A percentile compares a stretch with the other conserved stretches of the same genome.
Conservation (phyloP, 2,113 vertebrate genomes). For the Glaucidium brasilianum region DNA sequence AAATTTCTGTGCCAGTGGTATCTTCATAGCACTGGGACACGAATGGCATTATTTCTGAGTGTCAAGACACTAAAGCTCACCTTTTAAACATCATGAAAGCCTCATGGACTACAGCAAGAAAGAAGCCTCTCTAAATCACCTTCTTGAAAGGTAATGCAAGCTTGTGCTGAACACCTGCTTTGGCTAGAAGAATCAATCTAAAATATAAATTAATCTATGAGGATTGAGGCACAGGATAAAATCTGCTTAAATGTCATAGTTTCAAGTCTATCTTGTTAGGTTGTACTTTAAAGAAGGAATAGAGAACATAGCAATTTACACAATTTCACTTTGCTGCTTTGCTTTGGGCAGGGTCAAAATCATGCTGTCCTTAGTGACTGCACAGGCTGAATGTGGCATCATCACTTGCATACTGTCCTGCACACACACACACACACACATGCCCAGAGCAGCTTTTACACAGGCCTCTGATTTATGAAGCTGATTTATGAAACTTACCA, state of each 20-base stretch:
- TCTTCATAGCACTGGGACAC: background rate
- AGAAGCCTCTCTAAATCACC: background rate
- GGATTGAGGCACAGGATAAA: background rate
- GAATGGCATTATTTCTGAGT: background rate
- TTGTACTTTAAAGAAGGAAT: background rate
- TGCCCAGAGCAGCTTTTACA: background rate
- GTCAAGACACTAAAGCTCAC: background rate
- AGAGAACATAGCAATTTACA: background rate
- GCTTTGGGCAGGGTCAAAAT: background rate
- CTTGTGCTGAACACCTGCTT: background rate
- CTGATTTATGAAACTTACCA: background rate
- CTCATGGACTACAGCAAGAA: background rate
- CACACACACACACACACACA: rapidly evolving
- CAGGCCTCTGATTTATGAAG: background rate
- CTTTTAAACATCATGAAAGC: background rate
- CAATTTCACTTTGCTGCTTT: background rate
- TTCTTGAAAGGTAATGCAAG: background rate
- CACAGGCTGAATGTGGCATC: background rate
- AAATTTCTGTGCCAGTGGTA: background rate
- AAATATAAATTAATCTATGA: background rate
- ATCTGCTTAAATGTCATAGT: background rate
- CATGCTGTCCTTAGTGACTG: background rate
- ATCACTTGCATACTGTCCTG: background rate
- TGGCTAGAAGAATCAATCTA: background rate
- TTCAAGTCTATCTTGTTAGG: background rate